Evolutionary conservation across 2,888 invertebrate genomes (phyloP).

Genomic region (Stenchaetothrips biformis): DNA sequence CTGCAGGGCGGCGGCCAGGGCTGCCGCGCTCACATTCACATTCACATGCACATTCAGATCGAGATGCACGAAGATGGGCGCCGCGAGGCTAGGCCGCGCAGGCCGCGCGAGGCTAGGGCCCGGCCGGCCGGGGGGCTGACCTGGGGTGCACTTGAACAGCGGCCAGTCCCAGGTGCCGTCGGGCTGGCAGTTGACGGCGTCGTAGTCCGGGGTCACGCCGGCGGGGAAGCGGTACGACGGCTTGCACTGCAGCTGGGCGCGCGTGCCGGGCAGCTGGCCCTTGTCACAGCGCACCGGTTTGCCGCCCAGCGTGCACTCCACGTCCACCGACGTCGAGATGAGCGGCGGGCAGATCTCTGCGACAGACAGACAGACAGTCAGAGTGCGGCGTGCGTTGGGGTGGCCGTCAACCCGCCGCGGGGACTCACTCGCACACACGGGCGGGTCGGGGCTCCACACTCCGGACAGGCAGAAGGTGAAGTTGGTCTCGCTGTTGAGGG

Average conservation of each 20-base stretch:
- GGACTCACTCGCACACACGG: conserved; percentile 36
- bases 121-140: conserved; percentile 34
- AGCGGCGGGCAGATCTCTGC: conserved; percentile 39
- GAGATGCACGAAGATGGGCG: not conserved
- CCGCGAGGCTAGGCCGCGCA: not conserved
- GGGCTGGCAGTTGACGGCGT: conserved; percentile 38
- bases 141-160: conserved; percentile 40
- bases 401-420: too few relatives aligned
- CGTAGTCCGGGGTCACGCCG: conserved; percentile 40
- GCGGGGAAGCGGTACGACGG: conserved; percentile 39
- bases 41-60: not conserved
- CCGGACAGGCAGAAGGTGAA: conserved; percentile 39
- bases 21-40: not conserved
- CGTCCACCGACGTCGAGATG: conserved; percentile 38
- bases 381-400: not conserved
- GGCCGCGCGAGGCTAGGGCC: too few relatives aligned
- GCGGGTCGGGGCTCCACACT: conserved; percentile 38
- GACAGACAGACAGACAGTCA: not conserved
- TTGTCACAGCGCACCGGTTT: conserved; percentile 38
- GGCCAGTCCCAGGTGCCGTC: conserved; percentile 39
- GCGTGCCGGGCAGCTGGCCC: conserved; percentile 39
- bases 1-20: not conserved
- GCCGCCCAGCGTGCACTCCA: conserved; percentile 38
- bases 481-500: conserved; percentile 38
- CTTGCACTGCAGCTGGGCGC: conserved; percentile 40